Percentiles rank a stretch among this genome's conserved stretches.
These are phyloP conservation scores for Athripsodes cinereus DNA, from an alignment of 2,888 invertebrate species.

Conservation along the genomic window DNA sequence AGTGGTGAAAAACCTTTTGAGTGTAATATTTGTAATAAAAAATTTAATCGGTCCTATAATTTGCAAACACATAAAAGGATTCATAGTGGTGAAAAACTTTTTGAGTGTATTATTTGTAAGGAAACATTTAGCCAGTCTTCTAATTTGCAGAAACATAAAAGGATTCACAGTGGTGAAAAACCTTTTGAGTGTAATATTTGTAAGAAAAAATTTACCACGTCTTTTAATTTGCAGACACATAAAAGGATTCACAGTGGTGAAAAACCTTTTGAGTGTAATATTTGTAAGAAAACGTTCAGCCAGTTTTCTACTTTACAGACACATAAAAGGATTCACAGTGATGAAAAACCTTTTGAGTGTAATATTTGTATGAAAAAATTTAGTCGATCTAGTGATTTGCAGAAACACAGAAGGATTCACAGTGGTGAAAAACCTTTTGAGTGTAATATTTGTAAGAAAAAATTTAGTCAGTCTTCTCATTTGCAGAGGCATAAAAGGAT, in stretches of 20 bases:
- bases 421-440: neutral
- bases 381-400: neutral
- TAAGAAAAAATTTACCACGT: neutral
- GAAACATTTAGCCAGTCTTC: neutral
- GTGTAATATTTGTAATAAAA: neutral
- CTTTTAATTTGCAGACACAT: neutral
- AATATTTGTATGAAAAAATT: neutral
- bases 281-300: neutral
- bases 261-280: neutral
- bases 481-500: neutral
- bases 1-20: constrained; percentile 1
- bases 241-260: neutral
- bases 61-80: neutral
- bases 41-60: neutral
- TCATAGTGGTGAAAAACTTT: neutral
- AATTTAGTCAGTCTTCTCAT: neutral
- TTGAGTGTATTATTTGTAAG: neutral
- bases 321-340: neutral
- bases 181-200: neutral
- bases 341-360: neutral
- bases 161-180: neutral
- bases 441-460: neutral
- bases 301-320: neutral
- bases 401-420: neutral
- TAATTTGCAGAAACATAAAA: neutral